phyloP scores from a whole-genome alignment of 2,888 invertebrate species.

The Danaus chrysippus region DNA sequence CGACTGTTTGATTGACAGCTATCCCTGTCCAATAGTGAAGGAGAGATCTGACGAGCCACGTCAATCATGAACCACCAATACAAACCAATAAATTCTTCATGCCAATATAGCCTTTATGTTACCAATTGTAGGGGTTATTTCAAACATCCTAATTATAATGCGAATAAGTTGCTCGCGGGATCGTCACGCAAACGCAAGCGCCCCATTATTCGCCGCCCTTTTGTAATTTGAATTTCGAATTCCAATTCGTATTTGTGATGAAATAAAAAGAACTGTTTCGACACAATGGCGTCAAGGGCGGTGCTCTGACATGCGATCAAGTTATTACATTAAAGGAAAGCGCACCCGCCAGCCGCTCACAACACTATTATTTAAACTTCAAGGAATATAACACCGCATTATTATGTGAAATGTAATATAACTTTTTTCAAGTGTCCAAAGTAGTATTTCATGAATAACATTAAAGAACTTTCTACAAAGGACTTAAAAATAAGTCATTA shows the following conservation, averaged over 20 bases:
- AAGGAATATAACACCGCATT: conserved; percentile 50
- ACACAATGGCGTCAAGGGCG: conserved; percentile 80
- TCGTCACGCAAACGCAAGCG: conserved; percentile 75
- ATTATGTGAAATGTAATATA: conserved; percentile 43
- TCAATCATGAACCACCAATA: conserved; percentile 81
- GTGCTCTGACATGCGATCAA: conserved; percentile 79
- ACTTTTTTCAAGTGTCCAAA: conserved; percentile 7
- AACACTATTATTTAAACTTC: conserved; percentile 65
- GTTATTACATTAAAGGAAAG: conserved; percentile 79
- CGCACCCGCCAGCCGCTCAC: conserved; percentile 62
- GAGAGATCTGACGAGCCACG: conserved; percentile 88
- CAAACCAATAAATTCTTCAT: conserved; percentile 46
- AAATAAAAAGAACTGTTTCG: conserved; percentile 78
- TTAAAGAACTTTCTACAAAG: background rate
- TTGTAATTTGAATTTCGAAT: conserved; percentile 79
- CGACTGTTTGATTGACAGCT: conserved; percentile 86
- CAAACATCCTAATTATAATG: conserved; percentile 49
- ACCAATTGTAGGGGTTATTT: conserved; percentile 37
- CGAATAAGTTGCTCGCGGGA: conserved; percentile 50
- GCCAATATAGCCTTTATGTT: conserved; percentile 49
- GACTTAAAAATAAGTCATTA: conserved; percentile 2
- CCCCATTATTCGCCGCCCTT: conserved; percentile 78
- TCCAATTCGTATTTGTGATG: conserved; percentile 79
- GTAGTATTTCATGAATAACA: conserved; percentile 2
- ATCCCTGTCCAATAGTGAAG: conserved; percentile 87